phyloP scores from a whole-genome alignment of 2,113 vertebrate genomes.

The Cyanoliseus patagonus region DNA sequence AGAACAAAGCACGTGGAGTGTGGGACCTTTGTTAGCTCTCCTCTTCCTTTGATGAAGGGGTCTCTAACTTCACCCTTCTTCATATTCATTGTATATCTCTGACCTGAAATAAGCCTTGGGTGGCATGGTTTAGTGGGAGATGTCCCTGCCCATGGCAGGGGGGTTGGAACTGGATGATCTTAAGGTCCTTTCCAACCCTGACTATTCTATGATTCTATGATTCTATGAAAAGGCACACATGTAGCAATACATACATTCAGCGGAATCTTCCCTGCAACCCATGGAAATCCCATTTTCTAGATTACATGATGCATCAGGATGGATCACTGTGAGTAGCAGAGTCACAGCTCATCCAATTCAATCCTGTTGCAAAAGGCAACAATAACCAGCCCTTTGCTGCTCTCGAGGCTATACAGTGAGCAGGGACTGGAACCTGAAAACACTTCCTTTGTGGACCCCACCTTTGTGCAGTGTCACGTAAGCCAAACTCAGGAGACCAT shows the following conservation, averaged over 20 bases:
- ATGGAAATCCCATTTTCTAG: not conserved
- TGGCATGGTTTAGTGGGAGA: too few species aligned
- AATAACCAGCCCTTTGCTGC: not conserved
- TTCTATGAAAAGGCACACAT: not conserved
- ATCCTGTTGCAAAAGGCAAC: not conserved
- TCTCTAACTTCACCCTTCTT: not conserved
- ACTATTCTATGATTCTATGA: too few species aligned
- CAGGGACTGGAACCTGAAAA: not conserved
- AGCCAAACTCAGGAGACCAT: not conserved
- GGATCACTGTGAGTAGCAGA: not conserved
- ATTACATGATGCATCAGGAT: not conserved
- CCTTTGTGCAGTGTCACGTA: not conserved
- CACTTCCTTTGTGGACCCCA: not conserved
- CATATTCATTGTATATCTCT: not conserved
- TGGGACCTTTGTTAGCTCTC: not conserved
- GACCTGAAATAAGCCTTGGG: not conserved
- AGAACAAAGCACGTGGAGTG: not conserved
- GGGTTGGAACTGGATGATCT: too few species aligned
- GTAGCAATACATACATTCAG: not conserved
- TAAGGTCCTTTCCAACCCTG: too few species aligned
- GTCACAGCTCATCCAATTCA: not conserved
- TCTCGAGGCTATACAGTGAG: not conserved
- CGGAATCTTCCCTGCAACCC: not conserved
- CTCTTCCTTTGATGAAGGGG: not conserved
- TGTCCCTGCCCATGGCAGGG: too few species aligned